Evolutionary conservation across 1,140 invertebrate species (phyloP).

Genomic region (Ceratina australensis): DNA sequence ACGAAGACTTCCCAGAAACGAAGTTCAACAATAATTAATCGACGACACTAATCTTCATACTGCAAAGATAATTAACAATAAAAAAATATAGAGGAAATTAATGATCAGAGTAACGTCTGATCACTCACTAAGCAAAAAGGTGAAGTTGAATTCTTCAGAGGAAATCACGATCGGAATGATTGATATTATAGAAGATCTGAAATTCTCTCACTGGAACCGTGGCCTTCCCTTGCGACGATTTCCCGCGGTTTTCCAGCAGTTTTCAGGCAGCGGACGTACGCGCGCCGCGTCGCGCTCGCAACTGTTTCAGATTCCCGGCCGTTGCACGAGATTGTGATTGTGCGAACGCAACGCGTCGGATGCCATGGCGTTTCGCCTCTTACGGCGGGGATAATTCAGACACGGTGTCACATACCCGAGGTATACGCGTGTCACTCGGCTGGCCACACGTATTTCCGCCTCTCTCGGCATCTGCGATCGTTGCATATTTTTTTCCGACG

Average conservation of each 20-base stretch:
- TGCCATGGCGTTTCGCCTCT: constrained; percentile 67
- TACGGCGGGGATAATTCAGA: constrained; percentile 64
- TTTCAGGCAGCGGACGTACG: constrained; percentile 53
- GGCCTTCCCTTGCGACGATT: neutral
- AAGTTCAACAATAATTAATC: too few species aligned
- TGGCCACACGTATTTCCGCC: constrained; percentile 9
- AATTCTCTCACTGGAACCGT: constrained; percentile 13
- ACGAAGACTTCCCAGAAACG: too few species aligned
- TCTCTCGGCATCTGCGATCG: neutral
- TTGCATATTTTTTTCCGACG: neutral
- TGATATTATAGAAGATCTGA: too few species aligned
- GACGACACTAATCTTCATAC: too few species aligned
- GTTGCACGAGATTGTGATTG: constrained; percentile 65
- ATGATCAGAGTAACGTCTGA: too few species aligned
- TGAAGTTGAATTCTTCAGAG: too few species aligned
- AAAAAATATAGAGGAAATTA: too few species aligned
- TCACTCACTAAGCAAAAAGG: too few species aligned
- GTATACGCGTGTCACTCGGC: too few species aligned
- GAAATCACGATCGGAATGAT: too few species aligned
- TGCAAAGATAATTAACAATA: too few species aligned
- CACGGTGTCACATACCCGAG: constrained; percentile 32
- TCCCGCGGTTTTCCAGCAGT: constrained; percentile 41
- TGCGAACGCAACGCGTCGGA: constrained; percentile 52
- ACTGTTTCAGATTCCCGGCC: constrained; percentile 68
- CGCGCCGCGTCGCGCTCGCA: constrained; percentile 60